phyloP scores from a whole-genome alignment of 1,140 invertebrate genomes.

The Drosophila prosaltans region DNA sequence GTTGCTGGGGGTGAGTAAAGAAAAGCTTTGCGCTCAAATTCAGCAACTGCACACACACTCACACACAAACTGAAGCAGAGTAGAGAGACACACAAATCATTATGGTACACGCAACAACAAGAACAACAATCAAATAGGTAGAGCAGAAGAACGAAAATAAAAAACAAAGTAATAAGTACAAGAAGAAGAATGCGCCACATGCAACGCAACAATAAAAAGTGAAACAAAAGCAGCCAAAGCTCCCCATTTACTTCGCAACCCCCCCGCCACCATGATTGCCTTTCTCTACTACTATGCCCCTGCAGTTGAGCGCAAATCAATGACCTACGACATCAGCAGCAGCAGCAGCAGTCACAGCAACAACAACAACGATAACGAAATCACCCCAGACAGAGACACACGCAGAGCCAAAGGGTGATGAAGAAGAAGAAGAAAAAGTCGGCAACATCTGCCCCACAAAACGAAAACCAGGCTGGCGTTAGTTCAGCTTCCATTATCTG shows the following conservation, averaged over 20 bases:
- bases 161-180: conserved; percentile 48
- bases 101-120: conserved; percentile 35
- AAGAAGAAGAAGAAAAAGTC: conserved; percentile 25
- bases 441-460: conserved; percentile 22
- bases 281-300: conserved; percentile 23
- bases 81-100: conserved; percentile 52
- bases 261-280: neutral
- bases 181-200: conserved; percentile 65
- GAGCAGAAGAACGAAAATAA: conserved; percentile 22
- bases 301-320: conserved; percentile 78
- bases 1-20: neutral
- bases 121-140: conserved; percentile 21
- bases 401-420: conserved; percentile 19
- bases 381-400: conserved; percentile 8
- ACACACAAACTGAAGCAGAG: conserved; percentile 11
- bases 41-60: conserved; percentile 46
- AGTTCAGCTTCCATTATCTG: conserved; percentile 1
- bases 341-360: conserved; percentile 33
- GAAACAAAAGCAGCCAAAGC: conserved; percentile 51
- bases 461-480: neutral
- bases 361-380: conserved; percentile 40
- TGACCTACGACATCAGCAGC: conserved; percentile 78
- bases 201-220: conserved; percentile 66
- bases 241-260: neutral
- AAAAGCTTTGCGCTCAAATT: conserved; percentile 71